Percentiles rank a stretch among this genome's conserved stretches.
phyloP scores from a whole-genome alignment of 2,113 vertebrate species.

The Telmatochromis sp. region DNA sequence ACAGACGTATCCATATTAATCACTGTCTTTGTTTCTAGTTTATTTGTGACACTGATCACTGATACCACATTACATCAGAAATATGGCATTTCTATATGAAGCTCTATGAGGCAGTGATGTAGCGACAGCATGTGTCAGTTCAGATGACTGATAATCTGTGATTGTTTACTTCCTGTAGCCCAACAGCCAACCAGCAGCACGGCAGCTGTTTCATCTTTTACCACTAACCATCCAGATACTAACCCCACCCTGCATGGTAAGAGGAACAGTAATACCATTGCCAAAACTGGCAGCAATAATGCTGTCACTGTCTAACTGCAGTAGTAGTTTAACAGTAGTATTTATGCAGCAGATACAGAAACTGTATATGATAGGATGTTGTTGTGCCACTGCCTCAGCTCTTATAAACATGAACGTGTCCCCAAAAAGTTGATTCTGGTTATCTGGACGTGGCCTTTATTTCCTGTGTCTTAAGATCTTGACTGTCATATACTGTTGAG shows the following conservation, averaged over 20 bases:
- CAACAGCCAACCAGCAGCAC: conserved; percentile 16
- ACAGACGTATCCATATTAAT: background rate
- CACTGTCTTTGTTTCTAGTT: background rate
- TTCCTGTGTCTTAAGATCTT: background rate
- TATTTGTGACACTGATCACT: background rate
- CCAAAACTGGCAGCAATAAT: background rate
- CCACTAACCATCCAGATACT: conserved; percentile 49
- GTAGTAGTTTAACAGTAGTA: background rate
- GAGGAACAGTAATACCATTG: background rate
- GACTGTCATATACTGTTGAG: background rate
- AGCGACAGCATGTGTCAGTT: background rate
- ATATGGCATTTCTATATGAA: background rate
- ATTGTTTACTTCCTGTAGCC: conserved; percentile 24
- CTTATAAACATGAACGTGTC: background rate
- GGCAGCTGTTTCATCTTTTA: background rate
- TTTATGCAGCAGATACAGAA: background rate
- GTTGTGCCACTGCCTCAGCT: background rate
- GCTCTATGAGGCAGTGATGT: background rate
- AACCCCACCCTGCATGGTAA: conserved; percentile 48
- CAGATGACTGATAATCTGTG: background rate
- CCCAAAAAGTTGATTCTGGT: background rate
- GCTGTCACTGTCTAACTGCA: background rate
- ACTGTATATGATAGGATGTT: background rate
- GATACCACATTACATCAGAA: background rate
- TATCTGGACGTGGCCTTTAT: background rate